Evolutionary conservation across 2,797 vertebrate species (phyloP), one percentile per base, ranked within the genome.

Genomic region (Myoxocephalus aenaeus): DNA sequence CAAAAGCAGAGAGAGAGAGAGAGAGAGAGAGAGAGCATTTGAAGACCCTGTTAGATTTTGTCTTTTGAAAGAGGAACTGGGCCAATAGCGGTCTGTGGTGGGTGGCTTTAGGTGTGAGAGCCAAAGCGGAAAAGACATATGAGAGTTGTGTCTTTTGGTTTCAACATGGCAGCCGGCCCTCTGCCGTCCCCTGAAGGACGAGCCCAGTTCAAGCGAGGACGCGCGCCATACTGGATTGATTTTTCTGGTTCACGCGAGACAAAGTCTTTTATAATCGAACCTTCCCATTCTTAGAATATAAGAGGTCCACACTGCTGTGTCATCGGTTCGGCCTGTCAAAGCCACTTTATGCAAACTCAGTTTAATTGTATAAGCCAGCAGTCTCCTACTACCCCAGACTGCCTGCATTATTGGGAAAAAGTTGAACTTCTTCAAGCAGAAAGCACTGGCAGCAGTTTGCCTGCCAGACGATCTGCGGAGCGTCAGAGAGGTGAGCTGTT

Each of bases 381-480:
- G 42, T 65, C 25, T 50, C 51, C 29, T 68, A 38, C 44, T 20
- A 14, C 3, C 0, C 18, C 20, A 25, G 25, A 29, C 11, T 5
- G 50, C 36, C 29, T 40, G 44, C 22, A 59, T 20, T 27, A 62
- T 27, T 5, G 25, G 22, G 4, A 13, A 15, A 13, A 42, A 34
- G 65, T 66, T 74, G 4, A n/a, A 44, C 29, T 56, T 48, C 5
- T 7, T 22, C 10, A 20, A 32, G 53, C 20, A 65, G 44, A 72
- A 46, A 58, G 61, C 20, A 53, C 17, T 32, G 44, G 15, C 65
- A 57, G 36, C 36, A 44, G 42, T 48, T 50, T 34, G 53, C 65
- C 69, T 50, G 25, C 34, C 9, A 40, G 73, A 18, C 34, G 22
- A 70, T 61, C 25, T 29, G 72, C 59, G 25, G 46, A 65, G 20